Percentiles rank a stretch among this genome's conserved stretches.
phyloP scores from a whole-genome alignment of 2,113 vertebrate genomes.

The Noctilio leporinus region DNA sequence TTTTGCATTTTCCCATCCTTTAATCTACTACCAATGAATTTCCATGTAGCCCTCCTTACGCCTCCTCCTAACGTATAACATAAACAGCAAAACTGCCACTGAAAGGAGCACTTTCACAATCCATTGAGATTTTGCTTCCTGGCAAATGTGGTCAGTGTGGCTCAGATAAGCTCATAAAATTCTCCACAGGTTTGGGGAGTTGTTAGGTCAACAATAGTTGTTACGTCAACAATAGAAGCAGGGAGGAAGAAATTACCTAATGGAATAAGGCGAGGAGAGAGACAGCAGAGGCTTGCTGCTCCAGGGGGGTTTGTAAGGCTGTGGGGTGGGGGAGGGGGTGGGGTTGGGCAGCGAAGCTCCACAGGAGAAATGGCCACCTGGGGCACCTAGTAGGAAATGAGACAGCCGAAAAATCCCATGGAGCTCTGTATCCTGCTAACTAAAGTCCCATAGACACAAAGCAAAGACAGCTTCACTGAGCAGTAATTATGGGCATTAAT shows the following conservation, averaged over 20 bases:
- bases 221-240: background rate
- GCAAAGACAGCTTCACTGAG: background rate
- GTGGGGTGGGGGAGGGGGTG: accelerated
- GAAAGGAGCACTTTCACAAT: background rate
- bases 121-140: background rate
- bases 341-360: background rate
- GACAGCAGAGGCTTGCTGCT: background rate
- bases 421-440: background rate
- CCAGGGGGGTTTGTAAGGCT: no score
- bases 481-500: background rate
- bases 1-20: background rate
- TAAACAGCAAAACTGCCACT: background rate
- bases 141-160: background rate
- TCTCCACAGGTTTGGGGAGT: background rate
- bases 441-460: background rate
- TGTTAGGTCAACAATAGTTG: background rate
- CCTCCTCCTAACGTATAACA: background rate
- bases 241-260: background rate
- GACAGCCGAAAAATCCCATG: background rate
- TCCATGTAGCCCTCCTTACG: background rate
- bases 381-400: background rate
- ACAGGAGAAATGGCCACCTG: background rate
- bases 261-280: background rate
- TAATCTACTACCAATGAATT: background rate
- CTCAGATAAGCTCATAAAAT: background rate